Conservation (phyloP, 2,888 invertebrate species). For the Allygus modestus region DNA sequence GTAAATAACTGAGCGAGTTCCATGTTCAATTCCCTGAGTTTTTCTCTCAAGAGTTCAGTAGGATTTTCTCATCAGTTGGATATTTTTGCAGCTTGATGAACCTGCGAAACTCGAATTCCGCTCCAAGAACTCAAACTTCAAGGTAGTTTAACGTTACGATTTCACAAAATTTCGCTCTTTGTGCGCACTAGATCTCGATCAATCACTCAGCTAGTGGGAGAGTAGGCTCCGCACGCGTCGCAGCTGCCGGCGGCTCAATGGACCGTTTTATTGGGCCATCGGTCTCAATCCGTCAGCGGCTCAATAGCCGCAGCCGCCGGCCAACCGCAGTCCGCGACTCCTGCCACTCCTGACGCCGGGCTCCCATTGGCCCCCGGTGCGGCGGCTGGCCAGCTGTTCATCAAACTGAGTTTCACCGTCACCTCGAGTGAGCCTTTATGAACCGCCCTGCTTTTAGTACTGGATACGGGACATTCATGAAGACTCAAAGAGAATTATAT, state of each 20-base stretch:
- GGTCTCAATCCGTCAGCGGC: conserved; percentile 62
- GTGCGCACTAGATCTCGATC: conserved; percentile 12
- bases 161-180: conserved; percentile 3
- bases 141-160: too few species aligned
- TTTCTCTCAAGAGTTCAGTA: too few species aligned
- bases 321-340: conserved; percentile 48
- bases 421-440: background rate
- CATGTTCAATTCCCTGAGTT: too few species aligned
- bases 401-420: background rate
- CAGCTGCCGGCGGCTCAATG: conserved; percentile 59
- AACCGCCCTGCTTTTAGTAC: too few species aligned
- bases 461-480: too few species aligned
- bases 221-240: conserved; percentile 27
- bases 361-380: background rate
- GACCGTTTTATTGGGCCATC: conserved; percentile 64
- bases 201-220: background rate
- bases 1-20: too few species aligned
- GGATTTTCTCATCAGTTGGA: background rate
- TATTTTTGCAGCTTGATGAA: background rate
- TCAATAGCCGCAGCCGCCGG: conserved; percentile 50
- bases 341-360: background rate
- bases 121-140: background rate
- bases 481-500: too few species aligned
- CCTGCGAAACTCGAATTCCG: background rate
- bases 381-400: background rate